phyloP scores from a whole-genome alignment of 2,888 invertebrate genomes.

The Nebria salina region DNA sequence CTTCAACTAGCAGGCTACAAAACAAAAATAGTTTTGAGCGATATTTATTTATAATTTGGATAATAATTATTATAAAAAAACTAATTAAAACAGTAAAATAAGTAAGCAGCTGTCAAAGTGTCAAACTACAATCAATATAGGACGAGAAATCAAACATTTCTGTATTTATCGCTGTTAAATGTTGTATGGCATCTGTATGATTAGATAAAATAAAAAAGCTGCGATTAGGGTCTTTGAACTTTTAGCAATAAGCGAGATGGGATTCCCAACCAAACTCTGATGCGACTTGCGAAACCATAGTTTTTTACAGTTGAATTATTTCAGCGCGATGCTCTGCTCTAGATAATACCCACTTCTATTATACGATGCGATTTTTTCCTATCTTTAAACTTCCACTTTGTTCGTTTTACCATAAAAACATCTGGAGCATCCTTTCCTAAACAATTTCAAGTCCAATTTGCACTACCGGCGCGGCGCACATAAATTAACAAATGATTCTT shows the following conservation, averaged over 20 bases:
- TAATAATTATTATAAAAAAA: no score
- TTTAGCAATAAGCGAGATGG: slow-evolving; percentile 8
- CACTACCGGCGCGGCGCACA: background rate
- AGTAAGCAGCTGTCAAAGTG: no score
- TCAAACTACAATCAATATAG: background rate
- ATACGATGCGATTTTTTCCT: slow-evolving; percentile 6
- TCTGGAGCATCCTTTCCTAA: slow-evolving; percentile 16
- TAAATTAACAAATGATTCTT: slow-evolving; percentile 6
- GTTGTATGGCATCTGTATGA: background rate
- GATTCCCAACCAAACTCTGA: slow-evolving; percentile 26
- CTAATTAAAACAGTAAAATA: no score
- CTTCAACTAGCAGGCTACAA: no score
- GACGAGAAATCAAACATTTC: background rate
- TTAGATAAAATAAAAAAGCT: slow-evolving; percentile 15
- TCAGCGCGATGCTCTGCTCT: slow-evolving; percentile 37
- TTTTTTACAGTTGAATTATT: slow-evolving; percentile 44
- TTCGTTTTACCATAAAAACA: slow-evolving; percentile 5
- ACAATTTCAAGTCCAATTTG: slow-evolving; percentile 10
- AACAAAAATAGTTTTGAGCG: no score
- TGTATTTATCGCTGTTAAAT: background rate
- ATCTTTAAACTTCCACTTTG: background rate
- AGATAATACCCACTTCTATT: slow-evolving; percentile 8
- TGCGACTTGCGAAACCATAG: slow-evolving; percentile 36
- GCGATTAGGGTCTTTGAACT: slow-evolving; percentile 18
- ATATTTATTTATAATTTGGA: no score